A percentile compares a stretch with the other conserved stretches of the same genome.
phyloP scores from a whole-genome alignment of 2,888 invertebrate genomes.

The Drosophila acutilabella region DNA sequence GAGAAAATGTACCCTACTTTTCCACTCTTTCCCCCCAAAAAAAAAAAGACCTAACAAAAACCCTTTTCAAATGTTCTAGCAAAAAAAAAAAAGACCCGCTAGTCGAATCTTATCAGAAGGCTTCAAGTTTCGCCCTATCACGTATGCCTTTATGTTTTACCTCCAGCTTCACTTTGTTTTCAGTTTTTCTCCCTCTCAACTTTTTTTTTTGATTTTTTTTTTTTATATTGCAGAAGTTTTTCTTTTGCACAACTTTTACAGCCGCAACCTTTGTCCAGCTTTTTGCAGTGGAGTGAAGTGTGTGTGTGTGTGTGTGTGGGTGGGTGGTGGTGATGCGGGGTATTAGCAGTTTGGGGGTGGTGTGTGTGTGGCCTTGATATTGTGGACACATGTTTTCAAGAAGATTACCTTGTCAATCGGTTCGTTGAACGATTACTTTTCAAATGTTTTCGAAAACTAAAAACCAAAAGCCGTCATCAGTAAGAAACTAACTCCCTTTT shows the following conservation, averaged over 20 bases:
- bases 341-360: background rate
- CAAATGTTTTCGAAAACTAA: conserved; percentile 59
- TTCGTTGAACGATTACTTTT: conserved; percentile 79
- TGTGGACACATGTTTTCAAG: conserved; percentile 75
- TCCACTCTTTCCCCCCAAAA: conserved; percentile 2
- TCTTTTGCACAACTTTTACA: conserved; percentile 54
- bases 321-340: conserved; percentile 5
- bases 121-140: conserved; percentile 66
- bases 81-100: conserved; percentile 40
- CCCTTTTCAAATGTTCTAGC: conserved; percentile 59
- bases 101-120: conserved; percentile 70
- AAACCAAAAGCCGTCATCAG: conserved; percentile 39
- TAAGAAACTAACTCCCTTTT: conserved; percentile 15
- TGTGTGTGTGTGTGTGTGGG: conserved; percentile 10
- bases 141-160: conserved; percentile 45
- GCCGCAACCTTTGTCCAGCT: conserved; percentile 57
- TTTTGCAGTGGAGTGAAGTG: background rate
- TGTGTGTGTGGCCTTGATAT: conserved; percentile 67
- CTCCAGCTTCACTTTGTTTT: conserved; percentile 4
- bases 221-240: conserved; percentile 27
- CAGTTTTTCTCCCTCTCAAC: background rate
- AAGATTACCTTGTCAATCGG: conserved; percentile 82
- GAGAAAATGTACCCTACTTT: conserved; percentile 59
- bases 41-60: conserved; percentile 17
- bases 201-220: conserved; percentile 32